Percentiles rank a stretch among this genome's conserved stretches.
These are phyloP conservation scores for Dioctria linearis DNA, from an alignment of 2,888 invertebrate species.

Conservation along the genomic window DNA sequence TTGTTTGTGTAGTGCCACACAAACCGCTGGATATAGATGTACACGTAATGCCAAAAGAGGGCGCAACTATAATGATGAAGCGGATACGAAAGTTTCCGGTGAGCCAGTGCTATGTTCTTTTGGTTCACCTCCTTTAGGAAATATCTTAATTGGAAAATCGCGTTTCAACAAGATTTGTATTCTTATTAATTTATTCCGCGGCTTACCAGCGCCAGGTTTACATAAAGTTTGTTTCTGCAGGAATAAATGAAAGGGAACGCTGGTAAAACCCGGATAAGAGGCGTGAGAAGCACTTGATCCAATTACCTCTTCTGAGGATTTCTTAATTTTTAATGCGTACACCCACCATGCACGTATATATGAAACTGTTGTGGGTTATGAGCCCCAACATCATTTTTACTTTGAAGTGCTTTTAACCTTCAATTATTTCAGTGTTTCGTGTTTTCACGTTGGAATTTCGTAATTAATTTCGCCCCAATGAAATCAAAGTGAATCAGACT, in stretches of 20 bases:
- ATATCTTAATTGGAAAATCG: constrained; percentile 49
- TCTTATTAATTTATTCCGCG: constrained; percentile 23
- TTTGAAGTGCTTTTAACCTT: too few relatives aligned
- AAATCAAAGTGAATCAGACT: background rate
- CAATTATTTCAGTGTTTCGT: too few relatives aligned
- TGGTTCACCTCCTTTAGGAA: constrained; percentile 26
- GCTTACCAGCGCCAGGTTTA: background rate
- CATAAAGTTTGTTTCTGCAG: background rate
- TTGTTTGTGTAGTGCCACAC: background rate
- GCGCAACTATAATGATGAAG: background rate
- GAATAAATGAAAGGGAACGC: background rate
- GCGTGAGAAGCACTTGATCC: too few relatives aligned
- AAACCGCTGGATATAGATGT: background rate
- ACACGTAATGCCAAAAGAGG: background rate
- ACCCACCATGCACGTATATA: too few relatives aligned
- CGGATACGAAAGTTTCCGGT: constrained; percentile 37
- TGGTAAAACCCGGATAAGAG: too few relatives aligned
- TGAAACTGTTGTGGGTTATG: too few relatives aligned
- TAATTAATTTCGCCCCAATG: constrained; percentile 25
- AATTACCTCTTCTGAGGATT: too few relatives aligned
- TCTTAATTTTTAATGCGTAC: too few relatives aligned
- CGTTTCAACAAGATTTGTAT: constrained; percentile 40
- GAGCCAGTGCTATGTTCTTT: constrained; percentile 3
- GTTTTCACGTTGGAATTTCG: constrained; percentile 19
- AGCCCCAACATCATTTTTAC: too few relatives aligned